Evolutionary conservation across 2,888 invertebrate species (phyloP).

Genomic region (Darwinula stevensoni): DNA sequence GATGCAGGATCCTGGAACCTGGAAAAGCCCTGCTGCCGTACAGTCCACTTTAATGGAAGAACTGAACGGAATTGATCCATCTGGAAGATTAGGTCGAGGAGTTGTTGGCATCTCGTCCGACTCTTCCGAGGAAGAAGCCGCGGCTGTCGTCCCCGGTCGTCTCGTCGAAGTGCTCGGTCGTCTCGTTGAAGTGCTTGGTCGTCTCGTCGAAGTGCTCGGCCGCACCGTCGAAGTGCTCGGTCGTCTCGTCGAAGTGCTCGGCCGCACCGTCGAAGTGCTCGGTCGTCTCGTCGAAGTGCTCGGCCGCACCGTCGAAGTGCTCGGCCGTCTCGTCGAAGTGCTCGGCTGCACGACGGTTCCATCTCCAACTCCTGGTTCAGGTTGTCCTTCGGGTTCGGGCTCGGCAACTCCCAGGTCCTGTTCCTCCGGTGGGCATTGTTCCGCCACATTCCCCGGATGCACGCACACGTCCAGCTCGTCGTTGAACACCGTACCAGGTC

Average conservation of each 20-base stretch:
- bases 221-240: not conserved
- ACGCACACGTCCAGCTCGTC: slow-evolving; percentile 11
- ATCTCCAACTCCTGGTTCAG: slow-evolving; percentile 1
- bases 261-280: no score
- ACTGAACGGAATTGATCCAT: no score
- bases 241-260: not conserved
- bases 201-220: no score
- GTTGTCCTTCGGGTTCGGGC: not conserved
- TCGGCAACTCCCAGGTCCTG: not conserved
- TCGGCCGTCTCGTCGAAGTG: not conserved
- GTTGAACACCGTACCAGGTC: slow-evolving; percentile 11
- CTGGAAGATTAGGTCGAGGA: not conserved
- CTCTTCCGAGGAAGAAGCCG: not conserved
- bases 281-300: no score
- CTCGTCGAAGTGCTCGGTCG: not conserved
- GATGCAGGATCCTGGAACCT: not conserved
- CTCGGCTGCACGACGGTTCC: not conserved
- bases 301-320: not conserved
- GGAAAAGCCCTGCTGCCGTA: not conserved
- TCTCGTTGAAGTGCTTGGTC: no score
- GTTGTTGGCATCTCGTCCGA: not conserved
- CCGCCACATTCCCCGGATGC: slow-evolving; percentile 8
- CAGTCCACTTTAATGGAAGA: no score
- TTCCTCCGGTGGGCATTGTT: not conserved
- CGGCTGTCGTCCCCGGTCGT: not conserved